These are phyloP conservation scores for Dysidea cf. avara DNA, from an alignment of 37 sponge, comb jelly and placozoan genomes.

Conservation along the genomic window DNA sequence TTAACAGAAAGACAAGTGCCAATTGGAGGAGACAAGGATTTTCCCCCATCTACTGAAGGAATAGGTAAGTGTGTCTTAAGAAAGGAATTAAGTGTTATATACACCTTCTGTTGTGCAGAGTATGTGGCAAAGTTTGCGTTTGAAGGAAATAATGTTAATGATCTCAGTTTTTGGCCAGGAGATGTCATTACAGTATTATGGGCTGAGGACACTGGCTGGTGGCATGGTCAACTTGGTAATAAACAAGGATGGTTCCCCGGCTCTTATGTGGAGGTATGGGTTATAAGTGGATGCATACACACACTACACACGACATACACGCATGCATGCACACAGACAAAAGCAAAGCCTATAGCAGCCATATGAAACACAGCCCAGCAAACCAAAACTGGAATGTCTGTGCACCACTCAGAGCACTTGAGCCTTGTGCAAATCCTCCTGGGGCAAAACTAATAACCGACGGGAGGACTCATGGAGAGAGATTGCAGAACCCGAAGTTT, in stretches of 20 bases:
- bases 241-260: slow-evolving; percentile 88
- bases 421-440: no score
- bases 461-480: no score
- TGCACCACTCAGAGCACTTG: no score
- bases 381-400: not conserved
- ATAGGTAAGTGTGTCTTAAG: no score
- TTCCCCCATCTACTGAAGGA: no score
- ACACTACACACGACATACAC: not conserved
- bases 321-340: no score
- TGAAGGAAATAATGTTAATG: slow-evolving; percentile 46
- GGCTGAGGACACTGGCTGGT: slow-evolving; percentile 86
- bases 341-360: no score
- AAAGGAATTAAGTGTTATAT: not conserved
- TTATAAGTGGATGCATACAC: not conserved
- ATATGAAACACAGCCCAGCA: no score
- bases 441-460: no score
- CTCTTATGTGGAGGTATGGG: slow-evolving; percentile 75
- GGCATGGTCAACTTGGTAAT: slow-evolving; percentile 63
- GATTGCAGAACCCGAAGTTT: no score
- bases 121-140: slow-evolving; percentile 58
- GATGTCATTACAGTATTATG: slow-evolving; percentile 72
- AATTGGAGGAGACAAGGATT: no score
- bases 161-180: slow-evolving; percentile 70
- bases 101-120: slow-evolving; percentile 21
- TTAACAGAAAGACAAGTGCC: no score